Base-by-base conservation (phyloP, 2,113 vertebrate species). In the Ovibos moschatus region DNA sequence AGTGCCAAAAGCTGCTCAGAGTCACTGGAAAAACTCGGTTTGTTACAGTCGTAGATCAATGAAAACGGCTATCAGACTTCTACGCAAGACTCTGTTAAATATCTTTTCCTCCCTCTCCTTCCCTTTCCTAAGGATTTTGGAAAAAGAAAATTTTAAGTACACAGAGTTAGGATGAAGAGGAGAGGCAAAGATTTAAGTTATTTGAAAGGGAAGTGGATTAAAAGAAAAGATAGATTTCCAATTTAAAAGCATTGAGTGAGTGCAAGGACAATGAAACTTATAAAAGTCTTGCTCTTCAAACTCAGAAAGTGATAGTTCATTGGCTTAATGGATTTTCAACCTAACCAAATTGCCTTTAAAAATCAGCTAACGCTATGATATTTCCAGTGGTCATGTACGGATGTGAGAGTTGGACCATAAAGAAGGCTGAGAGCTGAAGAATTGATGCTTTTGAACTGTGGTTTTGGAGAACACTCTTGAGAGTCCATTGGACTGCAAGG, bases 311-410 rank as follows among this genome's bases (percentile, higher is more conserved):
- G 62, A 84, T 74, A 94, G 60, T 64, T 91, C 50, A 79, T 93
- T 91, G 96, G 87, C 62, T 97, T 87, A 71, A 94, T 94, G 57
- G n/a, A 60, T 94, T 97, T 98, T 95, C 43, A 55, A 92, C 60
- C 91, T 57, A 95, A 90, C 13, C 91, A 89, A 91, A 87, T 58
- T 95, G 78, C 50, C 74, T 93, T 58, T 82, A 50, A 83, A 84
- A 87, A 91, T 58, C 21, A 91, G 53, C 76, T 57, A 55, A 50
- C 1, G 9, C 55, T 43, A 43, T 74, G 36, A 30, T 27, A 27
- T 76, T 76, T 76, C 71, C 71, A 76, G 36, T 76, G 36, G 36
- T 43, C 71, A 76, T 76, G 40, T 76, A 76, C 11, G 0, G 71
- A 27, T 76, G 23, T 43, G 71, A 76, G 36, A 76, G 71, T 74